Percentiles rank a stretch among this genome's conserved stretches.
These are phyloP conservation scores for Porites australiensis DNA, from an alignment of 64 coral and sea anemone species.

Conservation along the genomic window DNA sequence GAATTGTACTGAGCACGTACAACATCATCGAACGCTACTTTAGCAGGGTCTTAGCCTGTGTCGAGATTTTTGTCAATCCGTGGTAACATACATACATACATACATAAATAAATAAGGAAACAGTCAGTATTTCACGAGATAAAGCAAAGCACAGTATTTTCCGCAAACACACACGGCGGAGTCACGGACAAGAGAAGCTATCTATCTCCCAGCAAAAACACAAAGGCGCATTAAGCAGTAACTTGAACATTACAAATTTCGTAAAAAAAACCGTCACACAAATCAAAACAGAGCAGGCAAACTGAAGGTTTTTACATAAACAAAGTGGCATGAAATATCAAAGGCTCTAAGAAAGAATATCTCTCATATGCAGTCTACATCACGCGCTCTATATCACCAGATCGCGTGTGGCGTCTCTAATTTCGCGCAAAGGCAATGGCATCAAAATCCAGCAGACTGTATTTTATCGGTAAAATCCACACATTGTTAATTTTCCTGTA, in stretches of 20 bases:
- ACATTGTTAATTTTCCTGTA: slow-evolving; percentile 20
- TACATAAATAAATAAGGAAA: not conserved
- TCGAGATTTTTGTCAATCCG: not conserved
- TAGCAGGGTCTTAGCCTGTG: not conserved
- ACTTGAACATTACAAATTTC: not conserved
- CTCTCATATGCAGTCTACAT: not conserved
- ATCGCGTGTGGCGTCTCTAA: slow-evolving; percentile 36
- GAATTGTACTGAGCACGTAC: not conserved
- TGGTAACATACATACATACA: not conserved
- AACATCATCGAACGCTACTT: not conserved
- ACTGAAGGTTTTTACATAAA: not conserved
- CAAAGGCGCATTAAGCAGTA: not conserved
- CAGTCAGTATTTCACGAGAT: not conserved
- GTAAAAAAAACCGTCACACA: not conserved
- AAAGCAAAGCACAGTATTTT: slow-evolving; percentile 12
- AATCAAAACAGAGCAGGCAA: slow-evolving; percentile 1
- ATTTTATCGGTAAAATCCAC: not conserved
- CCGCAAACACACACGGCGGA: not conserved
- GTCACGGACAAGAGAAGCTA: not conserved
- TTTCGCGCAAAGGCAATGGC: not conserved
- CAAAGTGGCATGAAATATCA: not conserved
- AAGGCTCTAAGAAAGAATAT: slow-evolving; percentile 3
- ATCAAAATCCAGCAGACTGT: not conserved
- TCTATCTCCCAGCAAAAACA: not conserved
- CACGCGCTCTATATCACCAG: not conserved